Evolutionary conservation across 2,888 invertebrate genomes (phyloP), one percentile per base, ranked within the genome.

Genomic region (Drosophila acutilabella): DNA sequence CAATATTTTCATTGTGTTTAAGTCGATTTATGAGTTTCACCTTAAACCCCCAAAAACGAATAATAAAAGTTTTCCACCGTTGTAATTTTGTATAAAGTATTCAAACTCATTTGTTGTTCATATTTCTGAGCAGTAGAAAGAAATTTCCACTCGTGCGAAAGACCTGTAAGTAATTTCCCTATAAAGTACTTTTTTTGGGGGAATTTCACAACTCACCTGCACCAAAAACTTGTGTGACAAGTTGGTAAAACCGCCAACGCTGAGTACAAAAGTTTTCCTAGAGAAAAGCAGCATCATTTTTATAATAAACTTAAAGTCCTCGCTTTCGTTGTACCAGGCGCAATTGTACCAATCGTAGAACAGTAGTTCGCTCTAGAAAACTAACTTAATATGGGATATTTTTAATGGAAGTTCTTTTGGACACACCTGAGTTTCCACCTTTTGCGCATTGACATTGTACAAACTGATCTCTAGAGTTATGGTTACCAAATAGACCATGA

Each of bases 91-190:
- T 82, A 82, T 65, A 72, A 77, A 72, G 62, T 51, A 71, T 41
- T 16, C 7, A 47, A 26, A 4, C 41, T 56, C 64, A 89, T 71
- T 88, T 78, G 59, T 74, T 66, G 64, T 70, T 81, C 69, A 90
- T 81, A 61, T 88, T 89, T 33, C 81, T 76, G 40, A 90, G 59
- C 2, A 91, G 56, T 45, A 90, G 41, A 70, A 80, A 90, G 75
- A 89, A 91, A 8, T 91, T 91, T 13, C 74, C 89, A 67, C 91
- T 91, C 18, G 85, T 71, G 2, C 89, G 84, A 66, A 90, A 71
- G 5, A 90, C 77, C 91, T 90, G 36, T 30, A 30, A 30, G 6
- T 8, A 8, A 8, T 2, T 30, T 30, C 30, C 30, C 30, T 7
- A 30, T 8, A 30, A 2, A 30, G 8, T 30, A 30, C 2, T 1